Evolutionary conservation across 1,140 invertebrate species (phyloP).

Genomic region (Lepidotrigona ventralis): DNA sequence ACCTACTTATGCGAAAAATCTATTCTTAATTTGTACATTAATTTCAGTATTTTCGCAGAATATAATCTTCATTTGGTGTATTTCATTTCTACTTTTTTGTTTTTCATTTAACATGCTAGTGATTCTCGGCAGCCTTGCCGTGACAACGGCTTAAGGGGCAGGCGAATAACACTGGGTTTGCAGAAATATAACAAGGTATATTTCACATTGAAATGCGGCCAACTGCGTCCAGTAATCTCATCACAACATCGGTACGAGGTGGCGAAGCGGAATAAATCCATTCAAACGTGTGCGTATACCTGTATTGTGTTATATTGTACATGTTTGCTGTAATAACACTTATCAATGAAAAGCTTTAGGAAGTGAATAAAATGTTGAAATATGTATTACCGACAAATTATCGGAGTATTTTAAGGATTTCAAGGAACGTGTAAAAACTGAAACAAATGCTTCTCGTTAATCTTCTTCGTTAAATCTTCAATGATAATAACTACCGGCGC

Average conservation of each 20-base stretch:
- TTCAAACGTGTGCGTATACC: constrained; percentile 59
- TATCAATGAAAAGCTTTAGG: constrained; percentile 47
- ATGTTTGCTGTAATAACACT: constrained; percentile 68
- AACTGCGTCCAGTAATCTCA: constrained; percentile 79
- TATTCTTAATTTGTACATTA: background rate
- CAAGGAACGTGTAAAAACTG: background rate
- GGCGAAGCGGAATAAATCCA: constrained; percentile 78
- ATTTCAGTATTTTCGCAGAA: background rate
- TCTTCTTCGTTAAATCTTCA: background rate
- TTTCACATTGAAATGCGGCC: constrained; percentile 78
- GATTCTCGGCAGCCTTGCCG: constrained; percentile 17
- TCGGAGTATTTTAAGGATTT: background rate
- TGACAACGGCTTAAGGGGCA: constrained; percentile 51
- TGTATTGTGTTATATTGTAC: constrained; percentile 57
- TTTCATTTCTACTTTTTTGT: background rate
- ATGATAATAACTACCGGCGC: background rate
- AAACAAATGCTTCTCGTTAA: background rate
- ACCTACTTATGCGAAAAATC: background rate
- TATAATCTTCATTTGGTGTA: background rate
- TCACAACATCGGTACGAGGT: constrained; percentile 79
- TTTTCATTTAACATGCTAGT: constrained; percentile 3
- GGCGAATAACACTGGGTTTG: constrained; percentile 53
- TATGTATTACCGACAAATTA: background rate
- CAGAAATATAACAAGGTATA: constrained; percentile 70
- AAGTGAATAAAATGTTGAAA: constrained; percentile 44